A percentile compares a stretch with the other conserved stretches of the same genome.
These are phyloP conservation scores for Lineus longissimus DNA, from an alignment of 1,140 invertebrate species.

Conservation along the genomic window DNA sequence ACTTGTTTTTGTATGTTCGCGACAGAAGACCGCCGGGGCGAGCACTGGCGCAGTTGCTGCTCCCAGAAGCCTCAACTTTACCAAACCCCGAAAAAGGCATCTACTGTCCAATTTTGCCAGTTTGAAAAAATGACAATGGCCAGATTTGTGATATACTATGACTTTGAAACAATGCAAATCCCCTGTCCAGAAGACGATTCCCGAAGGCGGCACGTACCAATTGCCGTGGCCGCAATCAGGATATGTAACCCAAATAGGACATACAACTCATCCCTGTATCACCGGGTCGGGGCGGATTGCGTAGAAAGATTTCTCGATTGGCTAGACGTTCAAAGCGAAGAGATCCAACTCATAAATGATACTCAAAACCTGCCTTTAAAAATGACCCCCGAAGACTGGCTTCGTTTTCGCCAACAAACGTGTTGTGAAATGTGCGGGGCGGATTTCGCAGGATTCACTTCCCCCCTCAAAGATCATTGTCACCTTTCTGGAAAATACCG, in stretches of 20 bases:
- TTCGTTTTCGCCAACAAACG: not conserved
- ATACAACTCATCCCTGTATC: not conserved
- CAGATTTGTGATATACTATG: too few species aligned
- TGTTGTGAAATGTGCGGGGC: not conserved
- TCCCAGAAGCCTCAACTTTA: too few species aligned
- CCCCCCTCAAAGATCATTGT: not conserved
- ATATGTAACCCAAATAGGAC: not conserved
- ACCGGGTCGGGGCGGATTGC: not conserved
- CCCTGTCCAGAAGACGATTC: too few species aligned
- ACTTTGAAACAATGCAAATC: too few species aligned
- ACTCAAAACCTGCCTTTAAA: not conserved
- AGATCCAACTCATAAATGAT: not conserved
- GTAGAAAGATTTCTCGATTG: not conserved
- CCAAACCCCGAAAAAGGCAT: too few species aligned
- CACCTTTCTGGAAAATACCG: not conserved
- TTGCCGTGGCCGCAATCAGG: not conserved
- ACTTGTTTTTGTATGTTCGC: too few species aligned
- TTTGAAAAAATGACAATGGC: too few species aligned
- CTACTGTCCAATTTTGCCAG: too few species aligned
- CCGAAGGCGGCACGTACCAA: not conserved
- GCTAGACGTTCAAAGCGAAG: not conserved
- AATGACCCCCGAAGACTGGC: not conserved
- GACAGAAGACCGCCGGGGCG: too few species aligned
- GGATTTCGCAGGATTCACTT: not conserved
- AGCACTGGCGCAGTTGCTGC: too few species aligned